Evolutionary conservation across 2,888 invertebrate genomes (phyloP).

Genomic region (Craniophora ligustri): DNA sequence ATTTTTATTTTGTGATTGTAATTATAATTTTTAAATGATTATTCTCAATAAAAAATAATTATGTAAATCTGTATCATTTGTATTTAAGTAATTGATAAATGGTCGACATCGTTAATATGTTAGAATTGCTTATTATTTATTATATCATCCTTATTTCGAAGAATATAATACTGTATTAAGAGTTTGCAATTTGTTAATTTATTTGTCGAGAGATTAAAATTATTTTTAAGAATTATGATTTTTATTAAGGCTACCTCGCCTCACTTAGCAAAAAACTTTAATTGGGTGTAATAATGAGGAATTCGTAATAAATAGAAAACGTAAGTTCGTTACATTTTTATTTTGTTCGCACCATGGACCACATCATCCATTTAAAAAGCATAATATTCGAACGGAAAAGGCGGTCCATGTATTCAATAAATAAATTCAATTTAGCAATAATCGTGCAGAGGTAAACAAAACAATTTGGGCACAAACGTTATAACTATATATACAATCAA

Average conservation of each 20-base stretch:
- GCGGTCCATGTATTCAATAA: slow-evolving; percentile 82
- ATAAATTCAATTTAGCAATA: slow-evolving; percentile 69
- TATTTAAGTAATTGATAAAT: slow-evolving; percentile 71
- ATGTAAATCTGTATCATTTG: slow-evolving; percentile 70
- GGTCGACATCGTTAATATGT: slow-evolving; percentile 66
- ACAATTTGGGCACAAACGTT: slow-evolving; percentile 64
- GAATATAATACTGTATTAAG: slow-evolving; percentile 70
- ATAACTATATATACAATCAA: slow-evolving; percentile 79
- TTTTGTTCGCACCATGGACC: slow-evolving; percentile 77
- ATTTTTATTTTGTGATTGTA: slow-evolving; percentile 67
- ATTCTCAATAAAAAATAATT: slow-evolving; percentile 70
- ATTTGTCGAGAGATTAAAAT: slow-evolving; percentile 87
- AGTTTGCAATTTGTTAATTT: slow-evolving; percentile 84
- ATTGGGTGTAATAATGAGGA: not conserved
- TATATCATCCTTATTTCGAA: slow-evolving; percentile 77
- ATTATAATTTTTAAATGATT: slow-evolving; percentile 59
- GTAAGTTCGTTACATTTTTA: slow-evolving; percentile 58
- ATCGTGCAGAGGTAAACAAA: slow-evolving; percentile 68
- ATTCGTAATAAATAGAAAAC: slow-evolving; percentile 46
- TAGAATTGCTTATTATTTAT: slow-evolving; percentile 78
- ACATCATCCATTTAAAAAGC: slow-evolving; percentile 84
- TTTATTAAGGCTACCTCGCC: slow-evolving; percentile 42
- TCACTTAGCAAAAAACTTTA: not conserved
- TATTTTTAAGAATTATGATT: slow-evolving; percentile 76
- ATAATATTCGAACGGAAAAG: slow-evolving; percentile 85